These are phyloP conservation scores for Lamproptera curius DNA, from an alignment of 2,888 invertebrate genomes.

Conservation along the genomic window DNA sequence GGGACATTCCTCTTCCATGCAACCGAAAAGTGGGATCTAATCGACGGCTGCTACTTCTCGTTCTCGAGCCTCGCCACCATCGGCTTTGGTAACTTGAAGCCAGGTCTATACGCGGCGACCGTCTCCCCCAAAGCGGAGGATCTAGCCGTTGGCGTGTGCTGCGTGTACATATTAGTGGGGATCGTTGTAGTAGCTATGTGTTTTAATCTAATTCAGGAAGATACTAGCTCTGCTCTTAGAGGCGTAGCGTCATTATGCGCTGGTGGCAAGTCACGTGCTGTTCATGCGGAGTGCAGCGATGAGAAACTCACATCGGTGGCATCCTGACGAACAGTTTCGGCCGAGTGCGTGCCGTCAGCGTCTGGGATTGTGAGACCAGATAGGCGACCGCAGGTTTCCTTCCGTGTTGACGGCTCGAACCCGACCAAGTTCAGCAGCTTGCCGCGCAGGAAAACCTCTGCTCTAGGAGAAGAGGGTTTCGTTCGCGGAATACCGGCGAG, in stretches of 20 bases:
- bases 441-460: constrained; percentile 67
- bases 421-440: constrained; percentile 77
- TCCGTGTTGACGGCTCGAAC: constrained; percentile 56
- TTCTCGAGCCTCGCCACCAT: constrained; percentile 89
- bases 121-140: constrained; percentile 74
- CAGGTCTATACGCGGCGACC: constrained; percentile 76
- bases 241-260: constrained; percentile 42
- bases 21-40: constrained; percentile 93
- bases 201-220: constrained; percentile 90
- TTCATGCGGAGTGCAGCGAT: constrained; percentile 66
- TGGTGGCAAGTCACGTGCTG: constrained; percentile 46
- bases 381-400: constrained; percentile 53
- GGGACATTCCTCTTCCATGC: constrained; percentile 94
- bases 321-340: constrained; percentile 77
- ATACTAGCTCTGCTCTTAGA: constrained; percentile 66
- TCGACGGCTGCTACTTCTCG: constrained; percentile 92
- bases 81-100: constrained; percentile 89
- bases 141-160: constrained; percentile 86
- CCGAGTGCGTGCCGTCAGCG: constrained; percentile 50
- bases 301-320: constrained; percentile 75
- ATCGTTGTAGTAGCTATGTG: constrained; percentile 93
- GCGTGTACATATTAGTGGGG: constrained; percentile 89
- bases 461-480: constrained; percentile 69
- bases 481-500: constrained; percentile 82
- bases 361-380: constrained; percentile 34